Evolutionary conservation across 2,797 vertebrate species (phyloP).

Genomic region (Gambusia yucatana): DNA sequence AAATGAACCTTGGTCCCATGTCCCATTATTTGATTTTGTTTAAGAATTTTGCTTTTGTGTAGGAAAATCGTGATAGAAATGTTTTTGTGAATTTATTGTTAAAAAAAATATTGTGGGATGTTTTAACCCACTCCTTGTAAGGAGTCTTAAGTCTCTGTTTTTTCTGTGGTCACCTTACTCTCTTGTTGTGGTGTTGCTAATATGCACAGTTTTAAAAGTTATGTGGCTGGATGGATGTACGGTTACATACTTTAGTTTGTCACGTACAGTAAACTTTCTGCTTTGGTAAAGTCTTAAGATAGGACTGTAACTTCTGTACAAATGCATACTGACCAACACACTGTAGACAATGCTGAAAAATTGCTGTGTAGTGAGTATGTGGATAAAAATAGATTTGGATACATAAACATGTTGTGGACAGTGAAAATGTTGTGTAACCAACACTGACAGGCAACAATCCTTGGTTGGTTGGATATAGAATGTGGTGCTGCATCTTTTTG

Average conservation of each 20-base stretch:
- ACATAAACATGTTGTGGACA: not conserved
- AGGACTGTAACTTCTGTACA: not conserved
- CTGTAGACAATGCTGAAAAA: not conserved
- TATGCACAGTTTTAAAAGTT: not conserved
- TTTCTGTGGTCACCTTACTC: not conserved
- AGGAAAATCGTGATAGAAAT: not conserved
- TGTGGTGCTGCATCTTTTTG: constrained; percentile 29
- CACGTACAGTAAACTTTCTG: not conserved
- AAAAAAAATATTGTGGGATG: not conserved
- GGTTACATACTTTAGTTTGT: not conserved
- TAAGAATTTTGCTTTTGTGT: not conserved
- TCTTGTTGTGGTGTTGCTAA: not conserved
- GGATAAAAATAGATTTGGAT: constrained; percentile 10
- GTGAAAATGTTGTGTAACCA: not conserved
- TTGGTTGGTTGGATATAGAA: constrained; percentile 29
- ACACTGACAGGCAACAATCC: constrained; percentile 5
- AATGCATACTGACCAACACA: not conserved
- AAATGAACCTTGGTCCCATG: too few relatives aligned
- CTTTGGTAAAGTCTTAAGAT: not conserved
- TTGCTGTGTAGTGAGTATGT: not conserved
- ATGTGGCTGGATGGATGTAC: not conserved
- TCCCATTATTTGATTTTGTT: not conserved
- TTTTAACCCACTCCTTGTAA: not conserved
- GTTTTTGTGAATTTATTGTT: not conserved
- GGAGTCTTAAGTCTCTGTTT: not conserved